These are phyloP conservation scores for Palythoa grandiflora DNA, from an alignment of 92 coral and sea anemone genomes.

Conservation along the genomic window DNA sequence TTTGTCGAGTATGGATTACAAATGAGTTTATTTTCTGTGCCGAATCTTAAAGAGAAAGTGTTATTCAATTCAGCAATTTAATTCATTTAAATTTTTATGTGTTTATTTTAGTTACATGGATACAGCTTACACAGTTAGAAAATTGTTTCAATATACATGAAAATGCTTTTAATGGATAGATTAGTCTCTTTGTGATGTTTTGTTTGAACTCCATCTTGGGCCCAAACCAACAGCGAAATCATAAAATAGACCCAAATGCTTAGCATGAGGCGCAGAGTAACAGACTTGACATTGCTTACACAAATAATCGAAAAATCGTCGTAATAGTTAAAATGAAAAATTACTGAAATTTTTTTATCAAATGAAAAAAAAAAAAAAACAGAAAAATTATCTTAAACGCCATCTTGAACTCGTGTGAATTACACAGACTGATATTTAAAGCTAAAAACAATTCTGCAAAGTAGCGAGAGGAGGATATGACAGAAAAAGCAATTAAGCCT, in stretches of 20 bases:
- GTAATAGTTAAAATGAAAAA: no score
- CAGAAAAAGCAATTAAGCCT: conserved; percentile 32
- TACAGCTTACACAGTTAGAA: background rate
- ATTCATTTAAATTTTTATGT: background rate
- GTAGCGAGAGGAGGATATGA: conserved; percentile 5
- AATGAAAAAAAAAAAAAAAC: background rate
- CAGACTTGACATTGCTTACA: background rate
- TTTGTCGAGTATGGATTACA: conserved; percentile 21
- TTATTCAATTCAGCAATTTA: background rate
- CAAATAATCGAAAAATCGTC: background rate
- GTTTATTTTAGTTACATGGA: conserved; percentile 1
- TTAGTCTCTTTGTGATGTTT: background rate
- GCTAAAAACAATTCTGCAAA: conserved; percentile 3
- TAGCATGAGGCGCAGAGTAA: background rate
- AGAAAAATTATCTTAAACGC: background rate
- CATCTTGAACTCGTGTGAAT: conserved; percentile 46
- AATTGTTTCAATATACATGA: background rate
- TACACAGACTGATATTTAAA: conserved; percentile 23
- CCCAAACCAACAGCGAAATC: background rate
- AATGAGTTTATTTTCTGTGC: conserved; percentile 20
- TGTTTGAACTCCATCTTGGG: background rate
- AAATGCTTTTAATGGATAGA: background rate
- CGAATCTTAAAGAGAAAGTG: background rate
- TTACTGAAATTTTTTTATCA: background rate
- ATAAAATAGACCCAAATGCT: background rate